These are phyloP conservation scores for Coleophora flavipennella DNA, from an alignment of 2,888 invertebrate species.

Conservation along the genomic window DNA sequence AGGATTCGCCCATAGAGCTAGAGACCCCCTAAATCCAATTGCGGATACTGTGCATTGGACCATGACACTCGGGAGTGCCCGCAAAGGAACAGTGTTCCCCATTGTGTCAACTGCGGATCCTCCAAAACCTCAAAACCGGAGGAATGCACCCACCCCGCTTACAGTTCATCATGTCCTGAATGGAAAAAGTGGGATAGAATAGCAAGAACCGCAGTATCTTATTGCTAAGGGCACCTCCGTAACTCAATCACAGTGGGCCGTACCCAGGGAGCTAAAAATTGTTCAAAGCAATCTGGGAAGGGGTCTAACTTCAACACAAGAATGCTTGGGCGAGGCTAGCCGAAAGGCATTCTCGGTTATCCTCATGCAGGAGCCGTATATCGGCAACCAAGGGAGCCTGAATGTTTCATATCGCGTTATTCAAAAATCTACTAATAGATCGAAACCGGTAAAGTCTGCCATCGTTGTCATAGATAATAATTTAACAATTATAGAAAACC, in stretches of 20 bases:
- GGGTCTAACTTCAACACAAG: slow-evolving; percentile 4
- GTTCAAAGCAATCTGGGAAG: slow-evolving; percentile 6
- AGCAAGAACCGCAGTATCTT: slow-evolving; percentile 5
- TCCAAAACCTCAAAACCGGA: not conserved
- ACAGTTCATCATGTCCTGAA: not conserved
- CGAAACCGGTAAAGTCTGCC: slow-evolving; percentile 6
- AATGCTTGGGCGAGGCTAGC: slow-evolving; percentile 7
- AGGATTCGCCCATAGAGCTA: not conserved
- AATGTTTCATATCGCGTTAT: not conserved
- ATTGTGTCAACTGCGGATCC: not conserved
- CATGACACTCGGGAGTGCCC: not conserved
- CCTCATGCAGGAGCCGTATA: slow-evolving; percentile 11
- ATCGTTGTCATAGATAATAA: slow-evolving; percentile 2
- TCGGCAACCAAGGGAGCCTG: slow-evolving; percentile 2
- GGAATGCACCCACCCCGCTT: not conserved
- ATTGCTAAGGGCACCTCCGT: not conserved
- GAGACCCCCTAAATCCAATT: not conserved
- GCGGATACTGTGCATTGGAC: not conserved
- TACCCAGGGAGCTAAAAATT: too few relatives aligned
- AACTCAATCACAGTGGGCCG: too few relatives aligned
- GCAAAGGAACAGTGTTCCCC: not conserved
- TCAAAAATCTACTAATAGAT: slow-evolving; percentile 1
- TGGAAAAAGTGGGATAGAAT: slow-evolving; percentile 9
- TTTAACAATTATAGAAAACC: not conserved
- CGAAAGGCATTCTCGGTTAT: slow-evolving; percentile 1